phyloP scores from a whole-genome alignment of 1,140 invertebrate genomes.

The Leptopilina clavipes region DNA sequence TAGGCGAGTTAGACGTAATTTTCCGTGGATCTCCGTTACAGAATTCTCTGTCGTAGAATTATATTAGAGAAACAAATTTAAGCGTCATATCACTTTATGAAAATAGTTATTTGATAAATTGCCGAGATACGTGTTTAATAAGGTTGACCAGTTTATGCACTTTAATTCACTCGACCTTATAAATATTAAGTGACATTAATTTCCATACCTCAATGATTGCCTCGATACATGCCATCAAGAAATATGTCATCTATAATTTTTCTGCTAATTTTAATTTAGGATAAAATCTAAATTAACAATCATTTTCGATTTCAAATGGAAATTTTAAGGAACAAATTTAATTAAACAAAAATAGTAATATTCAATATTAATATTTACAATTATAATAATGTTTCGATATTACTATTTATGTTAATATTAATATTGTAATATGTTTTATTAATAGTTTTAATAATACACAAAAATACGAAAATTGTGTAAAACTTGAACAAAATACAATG shows the following conservation, averaged over 20 bases:
- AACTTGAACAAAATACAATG: too few relatives aligned
- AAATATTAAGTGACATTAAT: slow-evolving; percentile 42
- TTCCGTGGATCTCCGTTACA: not conserved
- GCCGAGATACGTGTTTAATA: not conserved
- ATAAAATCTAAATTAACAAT: not conserved
- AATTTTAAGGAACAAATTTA: too few relatives aligned
- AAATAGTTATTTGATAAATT: not conserved
- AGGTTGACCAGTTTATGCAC: slow-evolving; percentile 1
- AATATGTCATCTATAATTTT: slow-evolving; percentile 37
- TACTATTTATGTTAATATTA: too few relatives aligned
- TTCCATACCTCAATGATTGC: slow-evolving; percentile 48
- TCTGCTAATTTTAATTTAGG: not conserved
- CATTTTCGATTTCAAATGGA: not conserved
- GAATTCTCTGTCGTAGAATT: not conserved
- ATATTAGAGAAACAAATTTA: not conserved
- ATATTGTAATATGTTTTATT: too few relatives aligned
- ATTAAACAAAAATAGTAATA: too few relatives aligned
- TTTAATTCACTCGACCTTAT: slow-evolving; percentile 31
- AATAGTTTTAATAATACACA: too few relatives aligned
- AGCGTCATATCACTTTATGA: slow-evolving; percentile 19
- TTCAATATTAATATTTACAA: too few relatives aligned
- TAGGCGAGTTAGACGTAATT: slow-evolving; percentile 39
- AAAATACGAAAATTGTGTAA: too few relatives aligned
- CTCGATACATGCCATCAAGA: slow-evolving; percentile 31
- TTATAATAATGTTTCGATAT: too few relatives aligned